Evolutionary conservation across 2,888 invertebrate species (phyloP).

Genomic region (Epicampocera succincta): DNA sequence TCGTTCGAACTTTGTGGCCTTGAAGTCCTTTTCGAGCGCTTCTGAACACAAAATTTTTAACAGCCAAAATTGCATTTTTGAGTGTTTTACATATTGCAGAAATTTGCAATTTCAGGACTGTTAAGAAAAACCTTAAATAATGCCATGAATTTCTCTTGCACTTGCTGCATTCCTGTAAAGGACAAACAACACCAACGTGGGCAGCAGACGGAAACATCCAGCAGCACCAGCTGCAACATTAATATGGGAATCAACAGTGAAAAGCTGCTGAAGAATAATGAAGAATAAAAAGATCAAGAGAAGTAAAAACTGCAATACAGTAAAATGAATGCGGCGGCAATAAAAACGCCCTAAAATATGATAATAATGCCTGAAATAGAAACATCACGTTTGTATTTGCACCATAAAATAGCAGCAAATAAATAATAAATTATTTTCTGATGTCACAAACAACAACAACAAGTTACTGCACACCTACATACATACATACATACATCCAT

Average conservation of each 20-base stretch:
- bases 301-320: conserved; percentile 14
- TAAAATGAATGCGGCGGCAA: conserved; percentile 25
- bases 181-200: conserved; percentile 3
- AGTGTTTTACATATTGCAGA: too few relatives aligned
- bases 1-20: too few relatives aligned
- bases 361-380: conserved; percentile 36
- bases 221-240: conserved; percentile 21
- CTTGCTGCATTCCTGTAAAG: conserved; percentile 26
- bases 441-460: conserved; percentile 38
- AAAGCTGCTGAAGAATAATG: conserved; percentile 18
- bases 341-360: conserved; percentile 42
- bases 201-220: background rate
- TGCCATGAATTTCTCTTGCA: too few relatives aligned
- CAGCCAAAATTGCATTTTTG: too few relatives aligned
- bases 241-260: conserved; percentile 18
- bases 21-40: too few relatives aligned
- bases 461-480: too few relatives aligned
- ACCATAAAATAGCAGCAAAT: conserved; percentile 30
- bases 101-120: too few relatives aligned
- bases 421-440: conserved; percentile 31
- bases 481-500: too few relatives aligned
- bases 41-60: too few relatives aligned
- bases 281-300: background rate
- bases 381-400: conserved; percentile 7
- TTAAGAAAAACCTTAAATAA: too few relatives aligned